phyloP scores from a whole-genome alignment of 2,797 vertebrate species.

The Tragelaphus oryx region DNA sequence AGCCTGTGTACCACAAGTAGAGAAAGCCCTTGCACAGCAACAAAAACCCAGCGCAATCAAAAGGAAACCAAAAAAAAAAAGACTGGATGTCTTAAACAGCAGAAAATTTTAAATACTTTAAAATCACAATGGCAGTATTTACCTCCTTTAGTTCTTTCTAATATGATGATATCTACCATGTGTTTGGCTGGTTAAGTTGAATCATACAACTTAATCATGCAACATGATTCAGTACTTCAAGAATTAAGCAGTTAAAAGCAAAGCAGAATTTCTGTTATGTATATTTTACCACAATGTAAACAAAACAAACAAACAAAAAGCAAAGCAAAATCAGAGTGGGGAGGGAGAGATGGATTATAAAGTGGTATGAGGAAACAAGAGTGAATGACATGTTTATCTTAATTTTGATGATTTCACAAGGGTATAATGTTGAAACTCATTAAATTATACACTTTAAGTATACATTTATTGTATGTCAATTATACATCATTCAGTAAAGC shows the following conservation, averaged over 20 bases:
- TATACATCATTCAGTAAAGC: constrained; percentile 7
- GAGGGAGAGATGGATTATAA: not conserved
- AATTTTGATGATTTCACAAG: not conserved
- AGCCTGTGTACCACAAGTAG: too few relatives aligned
- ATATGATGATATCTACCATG: not conserved
- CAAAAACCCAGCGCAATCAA: not conserved
- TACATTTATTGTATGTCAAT: not conserved
- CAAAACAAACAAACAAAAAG: not conserved
- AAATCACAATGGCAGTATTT: not conserved
- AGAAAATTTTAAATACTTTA: not conserved
- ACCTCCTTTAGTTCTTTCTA: not conserved
- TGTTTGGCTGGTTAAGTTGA: not conserved
- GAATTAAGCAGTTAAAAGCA: constrained; percentile 12
- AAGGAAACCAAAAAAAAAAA: not conserved
- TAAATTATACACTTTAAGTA: not conserved
- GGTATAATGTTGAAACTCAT: not conserved
- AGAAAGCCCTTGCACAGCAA: not conserved
- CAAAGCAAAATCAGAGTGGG: not conserved
- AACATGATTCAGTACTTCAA: not conserved
- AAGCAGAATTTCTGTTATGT: not conserved
- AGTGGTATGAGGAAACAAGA: not conserved
- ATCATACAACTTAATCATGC: not conserved
- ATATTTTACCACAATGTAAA: not conserved
- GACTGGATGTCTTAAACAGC: not conserved
- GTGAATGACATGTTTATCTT: not conserved